Evolutionary conservation across 2,888 invertebrate genomes (phyloP).

Genomic region (Chalcis sispes): DNA sequence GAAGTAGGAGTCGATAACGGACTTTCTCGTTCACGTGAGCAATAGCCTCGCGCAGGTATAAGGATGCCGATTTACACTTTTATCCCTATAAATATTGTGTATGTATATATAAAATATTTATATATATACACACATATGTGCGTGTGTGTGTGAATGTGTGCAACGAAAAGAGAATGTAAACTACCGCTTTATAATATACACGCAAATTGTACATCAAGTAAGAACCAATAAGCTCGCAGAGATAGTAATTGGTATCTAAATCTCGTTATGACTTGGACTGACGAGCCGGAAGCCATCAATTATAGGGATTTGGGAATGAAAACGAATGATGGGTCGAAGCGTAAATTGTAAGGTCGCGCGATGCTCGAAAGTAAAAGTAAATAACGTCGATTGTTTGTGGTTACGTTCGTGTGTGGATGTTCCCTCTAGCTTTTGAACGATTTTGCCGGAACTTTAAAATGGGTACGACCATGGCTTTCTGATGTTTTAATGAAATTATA

Average conservation of each 20-base stretch:
- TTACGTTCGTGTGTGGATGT: too few relatives aligned
- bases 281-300: conserved; percentile 50
- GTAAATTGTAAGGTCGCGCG: background rate
- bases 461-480: too few relatives aligned
- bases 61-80: too few relatives aligned
- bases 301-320: conserved; percentile 5
- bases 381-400: background rate
- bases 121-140: too few relatives aligned
- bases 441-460: too few relatives aligned
- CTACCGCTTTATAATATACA: background rate
- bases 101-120: background rate
- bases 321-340: background rate
- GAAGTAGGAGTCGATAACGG: too few relatives aligned
- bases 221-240: too few relatives aligned
- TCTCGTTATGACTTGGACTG: background rate
- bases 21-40: too few relatives aligned
- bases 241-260: conserved; percentile 23
- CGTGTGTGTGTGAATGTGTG: background rate
- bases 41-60: too few relatives aligned
- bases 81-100: background rate
- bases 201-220: too few relatives aligned
- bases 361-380: background rate
- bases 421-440: too few relatives aligned
- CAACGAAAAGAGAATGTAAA: background rate
- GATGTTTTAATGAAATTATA: too few relatives aligned